A percentile compares a stretch with the other conserved stretches of the same genome.
phyloP scores from a whole-genome alignment of 2,113 vertebrate species.

The Indri indri region DNA sequence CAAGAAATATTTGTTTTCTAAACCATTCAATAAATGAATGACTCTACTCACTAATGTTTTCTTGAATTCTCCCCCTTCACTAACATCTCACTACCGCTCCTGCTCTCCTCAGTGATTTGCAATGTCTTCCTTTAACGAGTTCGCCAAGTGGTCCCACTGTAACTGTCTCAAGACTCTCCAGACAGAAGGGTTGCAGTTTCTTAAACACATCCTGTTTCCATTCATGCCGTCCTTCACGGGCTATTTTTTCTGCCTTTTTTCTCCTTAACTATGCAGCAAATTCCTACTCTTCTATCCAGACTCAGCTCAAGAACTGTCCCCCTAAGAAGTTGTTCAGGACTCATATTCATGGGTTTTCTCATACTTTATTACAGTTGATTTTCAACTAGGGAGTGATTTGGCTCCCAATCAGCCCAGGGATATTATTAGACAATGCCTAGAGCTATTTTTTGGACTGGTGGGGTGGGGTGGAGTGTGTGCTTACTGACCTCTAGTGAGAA shows the following conservation, averaged over 20 bases:
- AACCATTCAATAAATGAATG: not conserved
- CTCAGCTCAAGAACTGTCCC: not conserved
- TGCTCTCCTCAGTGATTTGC: not conserved
- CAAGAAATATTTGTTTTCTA: not conserved
- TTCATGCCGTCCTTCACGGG: not conserved
- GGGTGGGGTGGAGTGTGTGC: not conserved
- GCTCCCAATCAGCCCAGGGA: not conserved
- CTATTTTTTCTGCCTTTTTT: not conserved
- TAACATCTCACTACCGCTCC: not conserved
- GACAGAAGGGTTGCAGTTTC: not conserved
- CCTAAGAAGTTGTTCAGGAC: not conserved
- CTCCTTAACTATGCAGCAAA: not conserved
- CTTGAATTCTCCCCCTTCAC: not conserved
- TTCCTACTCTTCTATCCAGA: not conserved
- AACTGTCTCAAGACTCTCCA: not conserved
- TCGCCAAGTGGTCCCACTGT: not conserved
- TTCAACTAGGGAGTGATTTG: not conserved
- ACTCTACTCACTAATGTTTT: not conserved
- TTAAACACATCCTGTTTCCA: not conserved
- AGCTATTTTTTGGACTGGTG: not conserved
- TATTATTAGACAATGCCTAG: not conserved
- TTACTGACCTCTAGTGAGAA: not conserved
- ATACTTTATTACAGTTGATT: not conserved
- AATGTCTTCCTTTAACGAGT: not conserved
- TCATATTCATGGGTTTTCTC: not conserved